phyloP scores from a whole-genome alignment of 2,888 invertebrate genomes.

The Sylvicola cinctus region DNA sequence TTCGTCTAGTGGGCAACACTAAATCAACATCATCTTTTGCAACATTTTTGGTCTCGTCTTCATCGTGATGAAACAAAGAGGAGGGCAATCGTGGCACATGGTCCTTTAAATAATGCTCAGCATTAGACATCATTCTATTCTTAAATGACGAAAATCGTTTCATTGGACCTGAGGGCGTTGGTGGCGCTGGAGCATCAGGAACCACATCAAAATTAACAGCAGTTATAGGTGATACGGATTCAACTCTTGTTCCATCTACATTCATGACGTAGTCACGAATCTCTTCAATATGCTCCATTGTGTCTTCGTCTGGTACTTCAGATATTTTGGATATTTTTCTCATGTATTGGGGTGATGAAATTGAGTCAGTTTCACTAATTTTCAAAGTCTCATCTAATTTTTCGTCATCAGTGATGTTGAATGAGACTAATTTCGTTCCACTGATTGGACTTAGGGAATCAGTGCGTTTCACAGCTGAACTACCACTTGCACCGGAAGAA shows the following conservation, averaged over 20 bases:
- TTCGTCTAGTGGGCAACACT: conserved; percentile 25
- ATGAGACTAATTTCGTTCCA: conserved; percentile 5
- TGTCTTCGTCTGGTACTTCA: conserved; percentile 3
- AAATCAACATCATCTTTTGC: conserved; percentile 17
- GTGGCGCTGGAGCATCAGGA: conserved; percentile 31
- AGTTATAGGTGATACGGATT: too few relatives aligned
- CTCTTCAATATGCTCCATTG: too few relatives aligned
- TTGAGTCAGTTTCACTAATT: too few relatives aligned
- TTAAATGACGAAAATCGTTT: conserved; percentile 17
- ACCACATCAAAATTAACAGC: not conserved
- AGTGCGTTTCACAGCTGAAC: too few relatives aligned
- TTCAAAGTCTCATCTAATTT: not conserved
- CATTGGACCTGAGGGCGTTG: conserved; percentile 18
- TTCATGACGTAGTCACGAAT: too few relatives aligned
- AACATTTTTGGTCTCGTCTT: conserved; percentile 10
- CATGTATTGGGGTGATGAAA: not conserved
- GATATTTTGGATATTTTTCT: conserved; percentile 4
- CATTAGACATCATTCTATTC: conserved; percentile 31
- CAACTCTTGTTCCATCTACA: too few relatives aligned
- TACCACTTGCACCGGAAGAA: too few relatives aligned
- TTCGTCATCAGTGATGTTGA: not conserved
- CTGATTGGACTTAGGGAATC: too few relatives aligned
- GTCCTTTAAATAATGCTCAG: conserved; percentile 31
- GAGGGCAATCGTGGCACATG: conserved; percentile 28
- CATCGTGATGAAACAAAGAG: conserved; percentile 24